phyloP scores from a whole-genome alignment of 2,888 invertebrate genomes.

The Cacoxenus indagator region DNA sequence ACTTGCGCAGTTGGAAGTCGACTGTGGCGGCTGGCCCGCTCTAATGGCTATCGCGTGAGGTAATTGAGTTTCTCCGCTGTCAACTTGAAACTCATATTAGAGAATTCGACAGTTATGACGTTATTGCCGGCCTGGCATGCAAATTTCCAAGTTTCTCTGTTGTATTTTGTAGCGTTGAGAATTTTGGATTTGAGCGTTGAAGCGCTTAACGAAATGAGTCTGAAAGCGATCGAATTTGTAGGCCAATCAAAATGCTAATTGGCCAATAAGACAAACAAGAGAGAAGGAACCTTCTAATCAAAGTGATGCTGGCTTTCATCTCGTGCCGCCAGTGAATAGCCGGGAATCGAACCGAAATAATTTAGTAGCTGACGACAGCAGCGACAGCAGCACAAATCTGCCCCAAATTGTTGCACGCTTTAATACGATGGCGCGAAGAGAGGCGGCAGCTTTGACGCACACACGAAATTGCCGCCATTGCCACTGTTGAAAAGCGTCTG shows the following conservation, averaged over 20 bases:
- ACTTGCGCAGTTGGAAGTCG: conserved; percentile 2
- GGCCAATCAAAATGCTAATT: conserved; percentile 63
- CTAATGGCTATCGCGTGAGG: conserved; percentile 5
- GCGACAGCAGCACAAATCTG: conserved; percentile 11
- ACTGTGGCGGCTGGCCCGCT: background rate
- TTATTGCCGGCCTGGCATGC: background rate
- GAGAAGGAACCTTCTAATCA: background rate
- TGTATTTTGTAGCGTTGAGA: background rate
- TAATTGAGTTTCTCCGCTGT: conserved; percentile 6
- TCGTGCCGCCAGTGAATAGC: conserved; percentile 47
- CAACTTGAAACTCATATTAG: background rate
- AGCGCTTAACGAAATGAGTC: background rate
- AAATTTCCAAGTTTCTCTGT: background rate
- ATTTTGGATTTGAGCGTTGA: background rate
- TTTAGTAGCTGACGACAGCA: conserved; percentile 50
- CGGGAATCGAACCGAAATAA: conserved; percentile 50
- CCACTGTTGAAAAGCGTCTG: conserved; percentile 27
- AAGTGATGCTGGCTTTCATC: conserved; percentile 46
- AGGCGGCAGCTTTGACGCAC: background rate
- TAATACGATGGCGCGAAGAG: conserved; percentile 29
- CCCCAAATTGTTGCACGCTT: conserved; percentile 23
- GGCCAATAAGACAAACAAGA: conserved; percentile 36
- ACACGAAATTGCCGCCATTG: conserved; percentile 23
- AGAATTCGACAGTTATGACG: conserved; percentile 11
- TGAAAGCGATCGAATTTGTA: conserved; percentile 48